Evolutionary conservation across 2,113 vertebrate species (phyloP).

Genomic region (Galbula dea): DNA sequence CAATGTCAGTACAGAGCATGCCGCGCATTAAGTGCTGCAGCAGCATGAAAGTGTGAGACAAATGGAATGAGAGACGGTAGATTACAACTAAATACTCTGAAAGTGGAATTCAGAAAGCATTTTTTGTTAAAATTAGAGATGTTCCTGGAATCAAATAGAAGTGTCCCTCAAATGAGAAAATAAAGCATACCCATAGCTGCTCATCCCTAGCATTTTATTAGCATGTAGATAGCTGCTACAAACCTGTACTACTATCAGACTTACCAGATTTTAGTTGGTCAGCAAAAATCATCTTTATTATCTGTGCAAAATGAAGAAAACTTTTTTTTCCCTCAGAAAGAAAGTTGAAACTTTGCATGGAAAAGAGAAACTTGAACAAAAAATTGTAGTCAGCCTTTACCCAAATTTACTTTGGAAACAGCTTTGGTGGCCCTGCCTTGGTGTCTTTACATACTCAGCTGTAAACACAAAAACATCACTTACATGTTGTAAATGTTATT

Average conservation of each 20-base stretch:
- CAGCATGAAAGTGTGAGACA: background rate
- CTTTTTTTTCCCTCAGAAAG: background rate
- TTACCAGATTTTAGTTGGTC: background rate
- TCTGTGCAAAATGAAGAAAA: background rate
- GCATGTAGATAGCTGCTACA: background rate
- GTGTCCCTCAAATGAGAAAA: background rate
- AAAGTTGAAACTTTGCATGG: background rate
- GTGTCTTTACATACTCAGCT: background rate
- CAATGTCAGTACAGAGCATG: fast-evolving
- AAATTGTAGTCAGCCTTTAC: background rate
- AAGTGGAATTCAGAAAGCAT: background rate
- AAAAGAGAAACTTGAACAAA: background rate
- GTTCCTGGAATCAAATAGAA: background rate
- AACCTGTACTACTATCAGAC: background rate
- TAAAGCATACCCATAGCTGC: background rate
- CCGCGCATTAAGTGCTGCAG: background rate
- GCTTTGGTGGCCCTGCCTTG: background rate
- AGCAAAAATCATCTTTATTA: background rate
- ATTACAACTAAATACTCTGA: background rate
- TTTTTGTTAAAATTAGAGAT: background rate
- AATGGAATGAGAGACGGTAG: background rate
- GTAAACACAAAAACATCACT: background rate
- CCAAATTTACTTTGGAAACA: background rate
- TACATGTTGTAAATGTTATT: background rate
- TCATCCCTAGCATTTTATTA: background rate